Conservation (phyloP, 2,797 vertebrate genomes). For the Microctenopoma lineatum region DNA sequence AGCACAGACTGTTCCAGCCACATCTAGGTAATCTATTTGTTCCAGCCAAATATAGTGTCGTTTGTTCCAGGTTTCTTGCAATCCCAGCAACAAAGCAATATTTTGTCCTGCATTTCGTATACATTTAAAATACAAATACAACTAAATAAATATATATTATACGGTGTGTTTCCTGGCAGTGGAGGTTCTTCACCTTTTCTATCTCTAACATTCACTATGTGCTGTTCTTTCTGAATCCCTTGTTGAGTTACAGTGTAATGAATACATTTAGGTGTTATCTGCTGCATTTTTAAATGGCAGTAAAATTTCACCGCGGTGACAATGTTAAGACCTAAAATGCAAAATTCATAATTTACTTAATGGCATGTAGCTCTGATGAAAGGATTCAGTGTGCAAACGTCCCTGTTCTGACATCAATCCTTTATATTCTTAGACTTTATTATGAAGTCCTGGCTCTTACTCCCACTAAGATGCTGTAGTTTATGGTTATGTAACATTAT, state of each 20-base stretch:
- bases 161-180: constrained; percentile 15
- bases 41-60: constrained; percentile 71
- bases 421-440: constrained; percentile 17
- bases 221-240: background rate
- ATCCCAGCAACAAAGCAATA: constrained; percentile 56
- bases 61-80: constrained; percentile 74
- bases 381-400: constrained; percentile 14
- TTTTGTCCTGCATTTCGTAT: constrained; percentile 41
- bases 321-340: background rate
- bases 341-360: constrained; percentile 20
- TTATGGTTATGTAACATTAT: constrained; percentile 74
- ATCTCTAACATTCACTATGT: constrained; percentile 3
- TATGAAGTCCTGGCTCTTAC: constrained; percentile 15
- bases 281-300: constrained; percentile 15
- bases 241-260: background rate
- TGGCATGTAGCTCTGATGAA: constrained; percentile 10
- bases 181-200: constrained; percentile 3
- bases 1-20: constrained; percentile 66
- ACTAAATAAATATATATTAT: too few species aligned
- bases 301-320: background rate
- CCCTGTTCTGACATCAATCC: constrained; percentile 9
- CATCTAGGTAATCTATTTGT: constrained; percentile 82
- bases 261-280: background rate
- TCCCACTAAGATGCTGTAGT: constrained; percentile 29
- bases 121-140: too few species aligned